Conservation (phyloP, 2,797 vertebrate species). For the Brachymystax lenok region DNA sequence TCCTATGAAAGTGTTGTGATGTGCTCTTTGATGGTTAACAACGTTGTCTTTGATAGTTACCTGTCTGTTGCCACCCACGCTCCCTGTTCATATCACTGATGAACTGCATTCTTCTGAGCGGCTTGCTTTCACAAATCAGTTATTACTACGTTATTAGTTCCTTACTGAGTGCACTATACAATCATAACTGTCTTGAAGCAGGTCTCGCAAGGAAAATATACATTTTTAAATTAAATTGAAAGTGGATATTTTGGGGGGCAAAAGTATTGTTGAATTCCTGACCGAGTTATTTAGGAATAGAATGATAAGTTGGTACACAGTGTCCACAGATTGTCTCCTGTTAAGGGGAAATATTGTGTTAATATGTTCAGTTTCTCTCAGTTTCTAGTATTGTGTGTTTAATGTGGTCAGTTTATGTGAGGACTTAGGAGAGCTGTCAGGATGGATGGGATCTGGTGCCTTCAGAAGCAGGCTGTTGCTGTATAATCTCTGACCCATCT, state of each 20-base stretch:
- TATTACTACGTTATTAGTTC: background rate
- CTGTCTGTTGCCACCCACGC: background rate
- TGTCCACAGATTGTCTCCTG: background rate
- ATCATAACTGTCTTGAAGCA: background rate
- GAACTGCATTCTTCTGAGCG: background rate
- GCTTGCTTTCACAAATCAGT: background rate
- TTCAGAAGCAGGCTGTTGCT: constrained; percentile 76
- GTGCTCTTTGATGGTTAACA: background rate
- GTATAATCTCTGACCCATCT: constrained; percentile 77
- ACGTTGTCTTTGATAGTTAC: background rate
- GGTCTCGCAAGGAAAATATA: background rate
- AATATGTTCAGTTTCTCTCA: background rate
- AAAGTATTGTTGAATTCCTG: background rate
- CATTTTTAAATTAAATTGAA: background rate
- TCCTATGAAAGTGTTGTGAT: constrained; percentile 13
- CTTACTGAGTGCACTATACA: background rate
- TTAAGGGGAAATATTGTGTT: background rate
- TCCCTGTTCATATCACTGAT: background rate
- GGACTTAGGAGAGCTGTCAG: constrained; percentile 60
- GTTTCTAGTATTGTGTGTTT: background rate
- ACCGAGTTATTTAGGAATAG: no score
- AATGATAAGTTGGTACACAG: no score
- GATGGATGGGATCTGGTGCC: constrained; percentile 71
- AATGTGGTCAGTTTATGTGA: constrained; percentile 6
- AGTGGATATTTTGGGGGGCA: background rate